Evolutionary conservation across 1,140 invertebrate genomes (phyloP), one percentile per base, ranked within the genome.

Genomic region (Aphelinus atriplicis): DNA sequence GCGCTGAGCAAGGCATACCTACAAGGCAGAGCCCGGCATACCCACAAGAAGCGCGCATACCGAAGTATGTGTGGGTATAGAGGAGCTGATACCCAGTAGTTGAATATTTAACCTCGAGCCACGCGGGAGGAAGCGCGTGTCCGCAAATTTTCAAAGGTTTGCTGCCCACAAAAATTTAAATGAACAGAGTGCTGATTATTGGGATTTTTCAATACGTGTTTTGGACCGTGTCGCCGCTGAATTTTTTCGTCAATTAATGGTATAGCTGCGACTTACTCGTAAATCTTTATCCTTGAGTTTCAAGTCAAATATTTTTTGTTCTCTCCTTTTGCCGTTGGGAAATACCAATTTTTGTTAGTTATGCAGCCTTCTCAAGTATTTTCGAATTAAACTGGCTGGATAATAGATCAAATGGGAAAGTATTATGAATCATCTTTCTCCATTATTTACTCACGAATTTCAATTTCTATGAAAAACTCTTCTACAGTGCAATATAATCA

Each of bases 241-340:
- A 26, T 67, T 50, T 55, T 67, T 67, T 42, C 7, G 26, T 7
- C 64, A 67, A 67, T 67, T 67, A 67, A 67, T 43, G 64, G 55
- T 55, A 67, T 67, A 67, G 42, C 51, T 67, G 50, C 9, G 50
- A 42, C 42, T 64, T 64, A 7, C 3, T 50, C 62, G 62, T 62
- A 62, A 62, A 62, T 62, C 60, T 62, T 45, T 3, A 5, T 26
- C 26, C 26, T 26, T 26, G 26, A 26, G 26, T 26, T 26, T 26
- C 26, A 26, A 26, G 26, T 26, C 26, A 26, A 26, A 26, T 26
- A 26, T 26, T 26, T 26, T 26, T 26, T 26, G 26, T 26, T 26
- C 26, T 26, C 26, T 26, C 26, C 26, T 26, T 26, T 26, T 26
- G 26, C 26, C 26, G 26, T 26, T 26, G 26, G 26, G 26, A 26